A percentile compares a stretch with the other conserved stretches of the same genome.
Conservation (phyloP, 2,888 invertebrate genomes). For the Macrostomum cliftonense region DNA sequence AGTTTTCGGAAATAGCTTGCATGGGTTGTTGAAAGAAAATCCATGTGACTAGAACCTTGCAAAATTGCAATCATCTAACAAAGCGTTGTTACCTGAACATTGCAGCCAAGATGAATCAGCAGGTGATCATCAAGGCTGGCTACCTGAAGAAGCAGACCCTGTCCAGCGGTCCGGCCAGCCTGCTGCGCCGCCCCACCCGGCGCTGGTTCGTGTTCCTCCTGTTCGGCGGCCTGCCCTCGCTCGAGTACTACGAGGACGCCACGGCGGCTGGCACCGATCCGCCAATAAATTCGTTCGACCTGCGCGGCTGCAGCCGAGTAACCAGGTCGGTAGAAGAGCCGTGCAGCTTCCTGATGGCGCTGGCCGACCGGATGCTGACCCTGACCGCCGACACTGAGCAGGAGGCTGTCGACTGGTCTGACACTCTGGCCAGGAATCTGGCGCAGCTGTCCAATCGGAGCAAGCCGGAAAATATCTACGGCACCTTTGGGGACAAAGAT, state of each 20-base stretch:
- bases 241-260: slow-evolving; percentile 24
- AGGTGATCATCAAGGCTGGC: slow-evolving; percentile 23
- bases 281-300: slow-evolving; percentile 18
- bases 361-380: slow-evolving; percentile 18
- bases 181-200: slow-evolving; percentile 15
- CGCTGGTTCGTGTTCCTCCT: slow-evolving; percentile 26
- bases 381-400: slow-evolving; percentile 22
- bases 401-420: not conserved
- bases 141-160: slow-evolving; percentile 23
- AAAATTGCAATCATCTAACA: too few relatives aligned
- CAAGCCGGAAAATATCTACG: too few relatives aligned
- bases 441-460: not conserved
- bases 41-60: too few relatives aligned
- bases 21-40: too few relatives aligned
- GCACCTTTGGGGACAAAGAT: too few relatives aligned
- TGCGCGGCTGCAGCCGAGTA: slow-evolving; percentile 17
- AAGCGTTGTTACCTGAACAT: too few relatives aligned
- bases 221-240: slow-evolving; percentile 16
- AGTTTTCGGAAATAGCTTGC: too few relatives aligned
- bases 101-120: not conserved
- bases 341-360: slow-evolving; percentile 21
- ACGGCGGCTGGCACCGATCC: slow-evolving; percentile 18
- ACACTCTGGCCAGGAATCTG: not conserved
- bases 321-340: slow-evolving; percentile 14
- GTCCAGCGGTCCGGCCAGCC: not conserved